Percentiles rank a stretch among this genome's conserved stretches.
Evolutionary conservation across 2,888 invertebrate genomes (phyloP).

Genomic region (Caenorhabditis sp.): DNA sequence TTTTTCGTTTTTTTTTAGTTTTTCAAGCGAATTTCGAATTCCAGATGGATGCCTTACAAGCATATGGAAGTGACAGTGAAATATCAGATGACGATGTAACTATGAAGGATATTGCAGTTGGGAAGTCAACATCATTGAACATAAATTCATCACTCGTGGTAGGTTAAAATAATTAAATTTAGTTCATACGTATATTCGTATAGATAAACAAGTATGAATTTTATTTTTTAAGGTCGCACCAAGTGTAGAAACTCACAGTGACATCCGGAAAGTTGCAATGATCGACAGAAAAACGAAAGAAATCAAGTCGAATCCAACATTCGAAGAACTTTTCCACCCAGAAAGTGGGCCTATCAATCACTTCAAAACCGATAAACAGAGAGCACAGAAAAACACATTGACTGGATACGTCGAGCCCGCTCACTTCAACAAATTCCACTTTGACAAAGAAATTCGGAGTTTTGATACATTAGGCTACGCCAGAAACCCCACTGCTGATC

Average conservation of each 20-base stretch:
- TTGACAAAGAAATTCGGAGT: constrained; percentile 66
- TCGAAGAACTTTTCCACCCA: constrained; percentile 91
- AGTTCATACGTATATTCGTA: too few relatives aligned
- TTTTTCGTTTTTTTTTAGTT: background rate
- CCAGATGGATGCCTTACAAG: constrained; percentile 44
- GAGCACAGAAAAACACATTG: constrained; percentile 86
- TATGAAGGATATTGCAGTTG: constrained; percentile 11
- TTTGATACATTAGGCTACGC: constrained; percentile 79
- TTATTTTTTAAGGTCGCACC: constrained; percentile 46
- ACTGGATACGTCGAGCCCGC: constrained; percentile 94
- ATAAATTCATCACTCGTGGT: constrained; percentile 7
- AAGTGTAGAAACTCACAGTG: constrained; percentile 45
- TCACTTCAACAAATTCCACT: constrained; percentile 86
- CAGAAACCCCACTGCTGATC: constrained; percentile 86
- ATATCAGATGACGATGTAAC: constrained; percentile 34
- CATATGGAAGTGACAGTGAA: constrained; percentile 41
- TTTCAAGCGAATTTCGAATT: background rate
- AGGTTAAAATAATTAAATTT: too few relatives aligned
- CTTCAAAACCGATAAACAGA: constrained; percentile 87
- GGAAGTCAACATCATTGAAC: constrained; percentile 5
- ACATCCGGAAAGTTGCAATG: constrained; percentile 47
- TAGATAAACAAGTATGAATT: too few relatives aligned
- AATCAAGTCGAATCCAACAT: constrained; percentile 88
- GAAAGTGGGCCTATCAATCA: constrained; percentile 88
- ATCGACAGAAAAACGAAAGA: constrained; percentile 85